A percentile compares a stretch with the other conserved stretches of the same genome.
These are phyloP conservation scores for Drosophila orosa DNA, from an alignment of 1,140 invertebrate species.

Conservation along the genomic window DNA sequence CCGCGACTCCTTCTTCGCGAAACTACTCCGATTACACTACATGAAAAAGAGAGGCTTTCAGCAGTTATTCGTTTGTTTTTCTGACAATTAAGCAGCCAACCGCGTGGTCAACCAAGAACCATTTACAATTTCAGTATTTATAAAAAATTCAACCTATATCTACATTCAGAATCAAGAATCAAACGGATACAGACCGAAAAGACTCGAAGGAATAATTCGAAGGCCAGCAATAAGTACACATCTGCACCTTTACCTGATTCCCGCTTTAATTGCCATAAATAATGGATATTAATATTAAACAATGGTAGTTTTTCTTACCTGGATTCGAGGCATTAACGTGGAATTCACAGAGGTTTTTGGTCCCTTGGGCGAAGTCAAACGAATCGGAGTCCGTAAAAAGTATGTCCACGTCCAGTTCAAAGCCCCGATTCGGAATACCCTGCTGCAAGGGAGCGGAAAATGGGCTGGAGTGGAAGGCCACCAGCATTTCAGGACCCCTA, in stretches of 20 bases:
- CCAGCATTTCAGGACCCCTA: constrained; percentile 92
- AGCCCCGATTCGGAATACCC: constrained; percentile 88
- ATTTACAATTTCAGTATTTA: constrained; percentile 22
- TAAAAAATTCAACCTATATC: background rate
- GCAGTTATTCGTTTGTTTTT: constrained; percentile 36
- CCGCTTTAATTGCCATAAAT: constrained; percentile 29
- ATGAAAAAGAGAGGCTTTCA: constrained; percentile 17
- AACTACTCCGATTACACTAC: constrained; percentile 25
- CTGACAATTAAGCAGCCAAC: constrained; percentile 51
- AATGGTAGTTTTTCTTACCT: constrained; percentile 67
- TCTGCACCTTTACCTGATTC: background rate
- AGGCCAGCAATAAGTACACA: too few species aligned
- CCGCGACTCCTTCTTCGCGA: background rate
- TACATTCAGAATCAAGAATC: too few species aligned
- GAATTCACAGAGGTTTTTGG: constrained; percentile 88
- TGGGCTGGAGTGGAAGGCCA: constrained; percentile 92
- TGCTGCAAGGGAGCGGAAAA: constrained; percentile 89
- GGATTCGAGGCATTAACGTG: constrained; percentile 88
- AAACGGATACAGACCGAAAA: too few species aligned
- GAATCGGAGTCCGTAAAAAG: constrained; percentile 93
- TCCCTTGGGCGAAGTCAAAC: constrained; percentile 87
- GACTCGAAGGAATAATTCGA: too few species aligned
- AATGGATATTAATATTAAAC: constrained; percentile 31
- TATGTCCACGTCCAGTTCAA: constrained; percentile 94
- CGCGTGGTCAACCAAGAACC: constrained; percentile 25